Conservation (phyloP, 2,797 vertebrate genomes). For the Rhadinocentrus ornatus region DNA sequence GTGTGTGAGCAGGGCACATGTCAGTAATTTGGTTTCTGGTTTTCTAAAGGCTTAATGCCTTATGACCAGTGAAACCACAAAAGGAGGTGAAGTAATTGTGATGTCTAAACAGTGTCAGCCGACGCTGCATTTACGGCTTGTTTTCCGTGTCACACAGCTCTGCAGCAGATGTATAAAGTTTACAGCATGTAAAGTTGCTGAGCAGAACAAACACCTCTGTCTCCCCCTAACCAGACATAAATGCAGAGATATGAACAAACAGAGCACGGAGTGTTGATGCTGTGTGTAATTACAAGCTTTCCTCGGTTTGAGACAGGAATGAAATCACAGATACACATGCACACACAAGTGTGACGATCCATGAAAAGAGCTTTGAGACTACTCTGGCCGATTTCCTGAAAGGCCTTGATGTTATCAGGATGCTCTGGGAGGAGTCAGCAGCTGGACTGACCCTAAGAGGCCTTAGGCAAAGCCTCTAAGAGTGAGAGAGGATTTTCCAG, state of each 20-base stretch:
- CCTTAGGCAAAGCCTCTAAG: slow-evolving; percentile 1
- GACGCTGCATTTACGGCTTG: slow-evolving; percentile 39
- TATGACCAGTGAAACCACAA: slow-evolving; percentile 44
- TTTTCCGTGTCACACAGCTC: slow-evolving; percentile 13
- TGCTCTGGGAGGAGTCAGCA: slow-evolving; percentile 13
- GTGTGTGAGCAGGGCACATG: slow-evolving; percentile 13
- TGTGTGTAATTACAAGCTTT: slow-evolving; percentile 42
- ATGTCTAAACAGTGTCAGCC: slow-evolving; percentile 56
- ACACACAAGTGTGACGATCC: slow-evolving; percentile 35
- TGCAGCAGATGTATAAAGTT: slow-evolving; percentile 1
- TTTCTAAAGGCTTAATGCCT: slow-evolving; percentile 32
- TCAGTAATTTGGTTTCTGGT: slow-evolving; percentile 32
- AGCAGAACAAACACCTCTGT: slow-evolving; percentile 39
- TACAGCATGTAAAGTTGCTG: slow-evolving; percentile 39
- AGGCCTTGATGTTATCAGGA: slow-evolving; percentile 54
- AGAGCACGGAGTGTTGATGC: slow-evolving; percentile 18
- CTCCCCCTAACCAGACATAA: slow-evolving; percentile 17
- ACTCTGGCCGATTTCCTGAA: slow-evolving; percentile 41
- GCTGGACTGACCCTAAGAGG: not conserved
- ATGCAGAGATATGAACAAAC: slow-evolving; percentile 14
- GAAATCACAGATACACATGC: slow-evolving; percentile 26
- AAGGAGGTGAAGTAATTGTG: slow-evolving; percentile 19
- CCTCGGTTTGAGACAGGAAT: slow-evolving; percentile 22
- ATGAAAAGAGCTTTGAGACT: slow-evolving; percentile 41
- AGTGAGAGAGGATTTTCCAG: slow-evolving; percentile 28